A percentile compares a stretch with the other conserved stretches of the same genome.
These are phyloP conservation scores for Spodoptera picta DNA, from an alignment of 2,888 invertebrate genomes.

Conservation along the genomic window DNA sequence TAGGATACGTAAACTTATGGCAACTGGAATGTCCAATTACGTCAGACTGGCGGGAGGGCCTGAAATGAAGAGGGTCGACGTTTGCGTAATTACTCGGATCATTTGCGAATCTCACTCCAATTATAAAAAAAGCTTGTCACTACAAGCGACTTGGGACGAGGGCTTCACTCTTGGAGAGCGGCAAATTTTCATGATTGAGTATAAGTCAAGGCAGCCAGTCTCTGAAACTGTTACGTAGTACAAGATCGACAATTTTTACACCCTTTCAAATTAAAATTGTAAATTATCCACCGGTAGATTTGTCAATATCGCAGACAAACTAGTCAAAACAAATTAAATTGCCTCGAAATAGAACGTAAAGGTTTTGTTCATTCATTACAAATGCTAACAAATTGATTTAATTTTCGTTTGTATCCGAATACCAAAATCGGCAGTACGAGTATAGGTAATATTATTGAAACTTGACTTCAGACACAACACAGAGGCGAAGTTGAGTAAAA, in stretches of 20 bases:
- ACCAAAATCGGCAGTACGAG: conserved; percentile 3
- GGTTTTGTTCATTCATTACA: neutral
- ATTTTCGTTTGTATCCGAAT: conserved; percentile 1
- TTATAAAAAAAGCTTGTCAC: conserved; percentile 83
- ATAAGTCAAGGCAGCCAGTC: conserved; percentile 61
- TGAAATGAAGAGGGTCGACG: conserved; percentile 87
- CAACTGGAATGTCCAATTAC: conserved; percentile 77
- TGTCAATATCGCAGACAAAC: neutral
- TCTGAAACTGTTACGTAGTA: conserved; percentile 32
- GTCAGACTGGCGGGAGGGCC: conserved; percentile 66
- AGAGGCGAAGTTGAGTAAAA: conserved; percentile 44
- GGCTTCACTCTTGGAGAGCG: conserved; percentile 65
- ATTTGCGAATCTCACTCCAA: conserved; percentile 84
- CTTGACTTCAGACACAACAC: conserved; percentile 36
- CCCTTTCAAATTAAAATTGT: conserved; percentile 2
- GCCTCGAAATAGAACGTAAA: neutral
- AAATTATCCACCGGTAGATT: neutral
- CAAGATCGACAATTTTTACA: conserved; percentile 13
- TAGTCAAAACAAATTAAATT: conserved; percentile 11
- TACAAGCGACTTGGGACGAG: conserved; percentile 73
- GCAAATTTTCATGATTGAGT: conserved; percentile 69
- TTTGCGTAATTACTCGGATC: conserved; percentile 87
- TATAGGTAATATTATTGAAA: conserved; percentile 7
- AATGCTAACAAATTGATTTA: conserved; percentile 3
- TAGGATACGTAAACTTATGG: conserved; percentile 63